Conservation (phyloP, 2,797 vertebrate species). For the Clarias fuscus region DNA sequence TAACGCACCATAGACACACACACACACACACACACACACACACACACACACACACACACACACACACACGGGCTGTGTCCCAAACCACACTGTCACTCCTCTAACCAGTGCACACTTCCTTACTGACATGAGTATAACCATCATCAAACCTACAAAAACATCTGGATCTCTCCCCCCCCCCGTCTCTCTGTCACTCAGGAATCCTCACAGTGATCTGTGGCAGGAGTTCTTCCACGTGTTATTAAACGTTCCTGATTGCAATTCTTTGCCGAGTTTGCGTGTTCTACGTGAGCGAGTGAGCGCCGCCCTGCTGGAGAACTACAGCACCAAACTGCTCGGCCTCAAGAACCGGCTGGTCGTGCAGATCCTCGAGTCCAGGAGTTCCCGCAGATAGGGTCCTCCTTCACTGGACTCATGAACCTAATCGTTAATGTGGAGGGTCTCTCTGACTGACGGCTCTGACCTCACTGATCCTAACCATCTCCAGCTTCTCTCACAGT, state of each 20-base stretch:
- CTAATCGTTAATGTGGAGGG: not conserved
- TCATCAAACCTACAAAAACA: not conserved
- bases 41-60: not conserved
- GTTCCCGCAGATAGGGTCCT: slow-evolving; percentile 67
- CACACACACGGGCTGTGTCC: not conserved
- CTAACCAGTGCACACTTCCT: not conserved
- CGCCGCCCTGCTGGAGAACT: slow-evolving; percentile 72
- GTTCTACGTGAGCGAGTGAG: slow-evolving; percentile 70
- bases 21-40: not conserved
- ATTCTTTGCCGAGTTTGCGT: slow-evolving; percentile 72
- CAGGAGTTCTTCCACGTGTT: slow-evolving; percentile 84
- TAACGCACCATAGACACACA: not conserved
- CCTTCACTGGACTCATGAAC: not conserved
- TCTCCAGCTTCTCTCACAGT: no score
- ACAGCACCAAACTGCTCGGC: slow-evolving; percentile 76
- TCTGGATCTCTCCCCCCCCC: not conserved
- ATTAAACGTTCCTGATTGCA: slow-evolving; percentile 81
- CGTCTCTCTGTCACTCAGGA: slow-evolving; percentile 63
- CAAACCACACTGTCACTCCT: not conserved
- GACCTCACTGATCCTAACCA: no score
- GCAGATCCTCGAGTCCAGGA: slow-evolving; percentile 81
- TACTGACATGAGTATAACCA: no score
- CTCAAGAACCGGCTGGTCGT: slow-evolving; percentile 83
- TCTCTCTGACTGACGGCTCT: not conserved
- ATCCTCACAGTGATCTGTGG: slow-evolving; percentile 85